A percentile compares a stretch with the other conserved stretches of the same genome.
phyloP scores from a whole-genome alignment of 2,113 vertebrate genomes.

The Neotragus pygmaeus region DNA sequence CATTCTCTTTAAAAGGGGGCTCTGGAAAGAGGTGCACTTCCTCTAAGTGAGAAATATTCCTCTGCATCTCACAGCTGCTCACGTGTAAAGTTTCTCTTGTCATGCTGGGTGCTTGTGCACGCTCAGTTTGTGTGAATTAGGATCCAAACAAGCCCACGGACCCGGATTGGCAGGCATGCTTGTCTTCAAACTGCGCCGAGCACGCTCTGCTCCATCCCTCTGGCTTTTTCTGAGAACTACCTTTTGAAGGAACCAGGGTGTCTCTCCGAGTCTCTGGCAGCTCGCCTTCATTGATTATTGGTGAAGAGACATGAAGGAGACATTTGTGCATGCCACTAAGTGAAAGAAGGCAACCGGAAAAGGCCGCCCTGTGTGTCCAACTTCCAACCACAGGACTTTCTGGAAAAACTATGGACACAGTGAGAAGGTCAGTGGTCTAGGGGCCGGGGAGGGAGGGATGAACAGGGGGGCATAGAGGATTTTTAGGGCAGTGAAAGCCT shows the following conservation, averaged over 20 bases:
- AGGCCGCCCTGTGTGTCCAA: not conserved
- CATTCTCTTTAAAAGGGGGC: not conserved
- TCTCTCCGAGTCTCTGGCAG: not conserved
- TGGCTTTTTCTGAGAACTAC: not conserved
- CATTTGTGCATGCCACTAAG: rapidly evolving
- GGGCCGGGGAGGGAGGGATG: rapidly evolving
- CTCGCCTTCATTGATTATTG: not conserved
- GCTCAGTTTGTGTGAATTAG: not conserved
- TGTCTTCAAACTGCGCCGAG: not conserved
- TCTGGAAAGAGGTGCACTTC: not conserved
- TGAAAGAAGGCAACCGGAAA: not conserved
- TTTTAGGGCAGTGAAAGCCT: not conserved
- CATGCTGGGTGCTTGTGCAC: too few species aligned
- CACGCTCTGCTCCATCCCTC: not conserved
- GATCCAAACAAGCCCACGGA: not conserved
- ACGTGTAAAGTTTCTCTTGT: not conserved
- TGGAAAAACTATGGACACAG: not conserved
- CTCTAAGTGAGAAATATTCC: too few species aligned
- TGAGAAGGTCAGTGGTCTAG: not conserved
- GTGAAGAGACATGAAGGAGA: not conserved
- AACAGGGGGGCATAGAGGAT: not conserved
- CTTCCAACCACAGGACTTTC: not conserved
- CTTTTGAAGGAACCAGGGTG: not conserved
- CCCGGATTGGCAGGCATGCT: rapidly evolving
- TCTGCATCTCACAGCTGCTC: not conserved